A percentile compares a stretch with the other conserved stretches of the same genome.
Evolutionary conservation across 2,797 vertebrate genomes (phyloP).

Genomic region (Enteromius viviparus): DNA sequence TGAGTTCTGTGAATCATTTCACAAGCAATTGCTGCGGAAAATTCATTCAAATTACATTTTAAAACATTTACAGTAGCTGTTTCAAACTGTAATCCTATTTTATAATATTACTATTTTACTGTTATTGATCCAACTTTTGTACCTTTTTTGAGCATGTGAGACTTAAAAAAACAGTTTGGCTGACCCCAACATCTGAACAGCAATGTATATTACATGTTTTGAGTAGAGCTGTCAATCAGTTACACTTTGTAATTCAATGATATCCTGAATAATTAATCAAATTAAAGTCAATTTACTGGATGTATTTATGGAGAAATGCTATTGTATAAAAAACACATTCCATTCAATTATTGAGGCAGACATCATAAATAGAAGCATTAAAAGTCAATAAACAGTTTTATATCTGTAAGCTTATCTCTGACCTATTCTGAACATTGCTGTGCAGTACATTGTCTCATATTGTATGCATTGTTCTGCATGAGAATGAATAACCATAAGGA

Average conservation of each 20-base stretch:
- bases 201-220: neutral
- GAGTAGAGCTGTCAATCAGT: neutral
- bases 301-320: neutral
- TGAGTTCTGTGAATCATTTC: neutral
- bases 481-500: neutral
- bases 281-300: neutral
- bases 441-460: neutral
- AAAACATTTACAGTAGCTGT: neutral
- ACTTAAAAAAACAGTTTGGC: neutral
- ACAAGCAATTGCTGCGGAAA: neutral
- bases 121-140: neutral
- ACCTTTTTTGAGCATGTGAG: neutral
- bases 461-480: neutral
- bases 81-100: neutral
- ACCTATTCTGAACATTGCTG: neutral
- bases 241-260: neutral
- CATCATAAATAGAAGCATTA: neutral
- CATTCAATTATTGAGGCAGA: neutral
- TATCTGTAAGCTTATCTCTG: neutral
- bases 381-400: neutral
- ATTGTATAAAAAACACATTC: neutral
- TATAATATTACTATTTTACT: neutral
- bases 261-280: neutral
- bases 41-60: neutral
- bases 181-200: neutral